These are phyloP conservation scores for Chrysocyon brachyurus DNA, from an alignment of 2,797 vertebrate species.

Conservation along the genomic window DNA sequence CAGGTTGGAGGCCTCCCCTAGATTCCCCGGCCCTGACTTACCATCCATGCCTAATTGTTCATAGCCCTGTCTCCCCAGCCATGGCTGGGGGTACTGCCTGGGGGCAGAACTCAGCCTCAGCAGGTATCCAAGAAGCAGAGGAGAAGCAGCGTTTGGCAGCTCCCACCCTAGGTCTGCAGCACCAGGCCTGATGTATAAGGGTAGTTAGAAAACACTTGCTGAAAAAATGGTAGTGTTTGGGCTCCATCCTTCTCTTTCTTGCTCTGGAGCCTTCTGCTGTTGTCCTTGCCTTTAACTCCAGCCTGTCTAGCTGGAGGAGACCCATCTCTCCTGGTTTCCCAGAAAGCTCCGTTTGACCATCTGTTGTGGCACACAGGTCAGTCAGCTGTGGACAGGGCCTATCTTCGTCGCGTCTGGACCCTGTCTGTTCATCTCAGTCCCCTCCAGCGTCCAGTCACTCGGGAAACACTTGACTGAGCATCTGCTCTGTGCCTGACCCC, in stretches of 20 bases:
- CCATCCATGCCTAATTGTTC: background rate
- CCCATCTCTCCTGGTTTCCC: background rate
- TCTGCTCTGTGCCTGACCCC: background rate
- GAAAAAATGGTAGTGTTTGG: background rate
- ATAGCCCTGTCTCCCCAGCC: background rate
- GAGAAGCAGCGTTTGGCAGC: background rate
- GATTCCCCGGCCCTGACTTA: background rate
- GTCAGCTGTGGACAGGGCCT: background rate
- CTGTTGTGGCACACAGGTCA: background rate
- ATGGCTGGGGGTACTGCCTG: background rate
- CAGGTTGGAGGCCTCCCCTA: background rate
- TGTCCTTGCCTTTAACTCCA: background rate
- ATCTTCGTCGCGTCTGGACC: background rate
- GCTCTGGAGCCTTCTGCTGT: background rate
- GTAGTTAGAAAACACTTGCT: background rate
- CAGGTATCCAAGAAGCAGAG: background rate
- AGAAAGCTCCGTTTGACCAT: background rate
- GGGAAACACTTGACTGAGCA: background rate
- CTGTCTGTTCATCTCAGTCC: background rate
- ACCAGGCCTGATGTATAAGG: background rate
- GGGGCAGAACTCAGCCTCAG: background rate
- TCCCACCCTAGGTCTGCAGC: background rate
- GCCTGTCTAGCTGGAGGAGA: background rate
- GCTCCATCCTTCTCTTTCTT: background rate
- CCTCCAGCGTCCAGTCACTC: background rate